Evolutionary conservation across 2,113 vertebrate genomes (phyloP).

Genomic region (Ellobius talpinus): DNA sequence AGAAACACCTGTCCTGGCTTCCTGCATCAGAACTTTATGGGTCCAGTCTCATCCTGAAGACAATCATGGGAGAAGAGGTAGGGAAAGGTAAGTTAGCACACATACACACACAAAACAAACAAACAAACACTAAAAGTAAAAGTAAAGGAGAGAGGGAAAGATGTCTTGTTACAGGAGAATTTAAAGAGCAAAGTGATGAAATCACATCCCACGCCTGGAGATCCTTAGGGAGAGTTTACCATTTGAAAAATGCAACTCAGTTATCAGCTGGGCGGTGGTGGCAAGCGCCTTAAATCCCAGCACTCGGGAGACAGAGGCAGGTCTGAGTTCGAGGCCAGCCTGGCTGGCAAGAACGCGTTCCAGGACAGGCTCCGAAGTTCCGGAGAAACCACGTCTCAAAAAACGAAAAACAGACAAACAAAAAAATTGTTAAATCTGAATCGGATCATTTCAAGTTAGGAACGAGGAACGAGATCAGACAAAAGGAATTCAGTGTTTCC

Average conservation of each 20-base stretch:
- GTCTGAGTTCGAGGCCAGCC: too few species aligned
- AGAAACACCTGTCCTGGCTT: neutral
- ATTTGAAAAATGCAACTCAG: neutral
- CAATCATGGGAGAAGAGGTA: neutral
- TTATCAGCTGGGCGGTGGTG: neutral
- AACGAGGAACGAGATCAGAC: accelerated
- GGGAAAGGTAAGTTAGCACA: neutral
- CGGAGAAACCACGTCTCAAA: too few species aligned
- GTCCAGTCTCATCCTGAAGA: neutral
- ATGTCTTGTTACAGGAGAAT: neutral
- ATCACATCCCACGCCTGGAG: neutral
- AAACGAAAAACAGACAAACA: too few species aligned
- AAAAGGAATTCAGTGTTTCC: neutral
- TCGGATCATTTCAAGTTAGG: neutral
- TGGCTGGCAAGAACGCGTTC: too few species aligned
- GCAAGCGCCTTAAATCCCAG: too few species aligned
- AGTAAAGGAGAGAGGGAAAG: neutral
- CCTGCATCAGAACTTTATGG: neutral
- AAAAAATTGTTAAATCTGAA: neutral
- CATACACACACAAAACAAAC: too few species aligned
- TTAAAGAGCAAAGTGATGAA: neutral
- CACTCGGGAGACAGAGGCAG: too few species aligned
- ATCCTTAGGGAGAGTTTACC: neutral
- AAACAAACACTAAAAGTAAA: too few species aligned
- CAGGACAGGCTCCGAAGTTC: too few species aligned